These are phyloP conservation scores for Drosophila virilis DNA, from an alignment of 1,140 invertebrate genomes.

Conservation along the genomic window DNA sequence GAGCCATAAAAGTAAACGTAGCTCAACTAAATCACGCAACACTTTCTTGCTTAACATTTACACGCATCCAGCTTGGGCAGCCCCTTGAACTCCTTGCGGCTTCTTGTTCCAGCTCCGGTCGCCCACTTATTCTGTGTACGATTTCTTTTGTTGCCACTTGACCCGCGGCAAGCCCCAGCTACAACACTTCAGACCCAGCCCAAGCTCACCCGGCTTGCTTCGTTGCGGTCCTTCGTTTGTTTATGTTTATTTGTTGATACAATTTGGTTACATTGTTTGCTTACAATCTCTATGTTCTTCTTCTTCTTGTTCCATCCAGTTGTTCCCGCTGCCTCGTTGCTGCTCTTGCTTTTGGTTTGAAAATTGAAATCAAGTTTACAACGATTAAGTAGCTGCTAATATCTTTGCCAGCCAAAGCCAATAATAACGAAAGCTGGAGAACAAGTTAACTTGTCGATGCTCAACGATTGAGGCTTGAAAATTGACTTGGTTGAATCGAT, in stretches of 20 bases:
- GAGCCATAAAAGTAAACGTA: conserved; percentile 64
- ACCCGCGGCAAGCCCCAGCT: conserved; percentile 64
- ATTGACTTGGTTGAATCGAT: neutral
- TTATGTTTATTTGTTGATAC: conserved; percentile 81
- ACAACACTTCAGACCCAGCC: conserved; percentile 20
- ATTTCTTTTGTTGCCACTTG: conserved; percentile 76
- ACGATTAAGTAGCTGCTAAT: conserved; percentile 74
- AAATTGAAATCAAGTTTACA: conserved; percentile 72
- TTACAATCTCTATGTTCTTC: conserved; percentile 75
- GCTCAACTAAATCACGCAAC: conserved; percentile 76
- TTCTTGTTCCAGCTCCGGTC: conserved; percentile 25
- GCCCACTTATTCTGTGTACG: conserved; percentile 49
- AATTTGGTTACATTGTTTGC: conserved; percentile 82
- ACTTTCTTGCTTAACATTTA: conserved; percentile 73
- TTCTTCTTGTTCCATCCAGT: conserved; percentile 19
- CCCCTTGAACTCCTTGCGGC: conserved; percentile 23
- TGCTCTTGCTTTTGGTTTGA: conserved; percentile 37
- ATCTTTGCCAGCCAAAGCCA: conserved; percentile 47
- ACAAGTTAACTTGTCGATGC: neutral
- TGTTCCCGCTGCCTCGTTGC: conserved; percentile 5
- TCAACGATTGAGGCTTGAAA: neutral
- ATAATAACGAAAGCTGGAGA: conserved; percentile 39
- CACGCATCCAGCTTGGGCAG: conserved; percentile 40
- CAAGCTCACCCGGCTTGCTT: conserved; percentile 14
- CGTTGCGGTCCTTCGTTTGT: conserved; percentile 57